These are phyloP conservation scores for Zosterops lateralis DNA, from an alignment of 2,113 vertebrate genomes.

Conservation along the genomic window DNA sequence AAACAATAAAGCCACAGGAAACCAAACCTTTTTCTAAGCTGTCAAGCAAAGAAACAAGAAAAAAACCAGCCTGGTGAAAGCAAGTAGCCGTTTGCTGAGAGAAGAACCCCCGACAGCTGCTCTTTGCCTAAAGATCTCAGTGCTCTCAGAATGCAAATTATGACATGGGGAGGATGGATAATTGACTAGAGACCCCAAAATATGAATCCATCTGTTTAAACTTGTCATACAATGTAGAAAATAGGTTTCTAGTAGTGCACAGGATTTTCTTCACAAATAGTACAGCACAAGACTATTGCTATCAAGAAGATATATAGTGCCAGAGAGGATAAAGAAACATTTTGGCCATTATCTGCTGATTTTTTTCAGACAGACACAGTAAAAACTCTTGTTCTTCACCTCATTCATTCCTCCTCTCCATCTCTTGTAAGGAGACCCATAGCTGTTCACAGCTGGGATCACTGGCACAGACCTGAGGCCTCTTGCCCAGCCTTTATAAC, in stretches of 20 bases:
- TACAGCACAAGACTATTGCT: background rate
- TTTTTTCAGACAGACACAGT: background rate
- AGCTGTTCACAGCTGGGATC: background rate
- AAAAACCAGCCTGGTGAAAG: background rate
- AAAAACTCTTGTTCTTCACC: background rate
- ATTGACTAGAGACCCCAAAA: background rate
- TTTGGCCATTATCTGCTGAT: background rate
- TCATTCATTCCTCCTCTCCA: background rate
- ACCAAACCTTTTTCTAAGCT: background rate
- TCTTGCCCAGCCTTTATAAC: background rate
- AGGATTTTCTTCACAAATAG: background rate
- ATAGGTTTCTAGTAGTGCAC: background rate
- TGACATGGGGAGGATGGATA: background rate
- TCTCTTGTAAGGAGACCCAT: background rate
- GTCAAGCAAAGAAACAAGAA: constrained; percentile 1
- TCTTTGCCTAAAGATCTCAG: background rate
- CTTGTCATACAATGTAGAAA: background rate
- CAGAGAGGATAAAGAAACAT: background rate
- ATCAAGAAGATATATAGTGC: background rate
- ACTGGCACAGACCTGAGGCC: background rate
- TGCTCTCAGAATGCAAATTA: background rate
- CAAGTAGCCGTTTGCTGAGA: background rate
- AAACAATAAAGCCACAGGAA: constrained; percentile 26
- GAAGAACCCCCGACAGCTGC: background rate
- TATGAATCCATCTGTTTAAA: background rate